Evolutionary conservation across 2,888 invertebrate genomes (phyloP).

Genomic region (Acleris sparsana): DNA sequence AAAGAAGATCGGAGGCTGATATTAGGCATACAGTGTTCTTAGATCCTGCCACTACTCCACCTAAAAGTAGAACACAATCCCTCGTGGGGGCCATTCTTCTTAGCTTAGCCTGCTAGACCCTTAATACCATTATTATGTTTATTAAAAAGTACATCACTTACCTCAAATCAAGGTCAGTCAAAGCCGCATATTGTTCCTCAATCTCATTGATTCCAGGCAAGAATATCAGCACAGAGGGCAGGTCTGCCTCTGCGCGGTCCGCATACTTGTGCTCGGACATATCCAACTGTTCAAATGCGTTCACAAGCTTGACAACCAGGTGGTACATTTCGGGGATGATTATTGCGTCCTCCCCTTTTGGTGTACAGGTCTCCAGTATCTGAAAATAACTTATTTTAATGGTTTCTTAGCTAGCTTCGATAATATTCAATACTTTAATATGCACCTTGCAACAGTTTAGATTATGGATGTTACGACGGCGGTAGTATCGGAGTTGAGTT

Average conservation of each 20-base stretch:
- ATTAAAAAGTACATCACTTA: slow-evolving; percentile 39
- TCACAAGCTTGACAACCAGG: slow-evolving; percentile 84
- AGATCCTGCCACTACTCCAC: too few relatives aligned
- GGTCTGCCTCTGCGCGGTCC: slow-evolving; percentile 53
- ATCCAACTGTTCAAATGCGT: slow-evolving; percentile 87
- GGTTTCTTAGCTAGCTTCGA: too few relatives aligned
- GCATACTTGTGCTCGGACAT: slow-evolving; percentile 63
- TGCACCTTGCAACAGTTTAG: too few relatives aligned
- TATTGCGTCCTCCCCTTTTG: slow-evolving; percentile 78
- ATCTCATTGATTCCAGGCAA: slow-evolving; percentile 95
- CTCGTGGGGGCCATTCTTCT: too few relatives aligned
- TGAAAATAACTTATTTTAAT: slow-evolving; percentile 46
- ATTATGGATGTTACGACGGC: too few relatives aligned
- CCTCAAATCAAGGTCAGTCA: slow-evolving; percentile 60
- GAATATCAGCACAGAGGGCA: slow-evolving; percentile 92
- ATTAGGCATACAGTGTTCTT: too few relatives aligned
- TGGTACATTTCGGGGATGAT: slow-evolving; percentile 85
- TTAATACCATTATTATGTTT: neutral
- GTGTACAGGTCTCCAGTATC: slow-evolving; percentile 67
- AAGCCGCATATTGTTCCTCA: slow-evolving; percentile 85
- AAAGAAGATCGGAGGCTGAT: too few relatives aligned
- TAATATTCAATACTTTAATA: too few relatives aligned
- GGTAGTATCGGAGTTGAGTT: too few relatives aligned
- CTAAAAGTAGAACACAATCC: too few relatives aligned
- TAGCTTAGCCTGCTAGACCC: too few relatives aligned